A percentile compares a stretch with the other conserved stretches of the same genome.
These are phyloP conservation scores for Archips crataeganus DNA, from an alignment of 2,888 invertebrate genomes.

Conservation along the genomic window DNA sequence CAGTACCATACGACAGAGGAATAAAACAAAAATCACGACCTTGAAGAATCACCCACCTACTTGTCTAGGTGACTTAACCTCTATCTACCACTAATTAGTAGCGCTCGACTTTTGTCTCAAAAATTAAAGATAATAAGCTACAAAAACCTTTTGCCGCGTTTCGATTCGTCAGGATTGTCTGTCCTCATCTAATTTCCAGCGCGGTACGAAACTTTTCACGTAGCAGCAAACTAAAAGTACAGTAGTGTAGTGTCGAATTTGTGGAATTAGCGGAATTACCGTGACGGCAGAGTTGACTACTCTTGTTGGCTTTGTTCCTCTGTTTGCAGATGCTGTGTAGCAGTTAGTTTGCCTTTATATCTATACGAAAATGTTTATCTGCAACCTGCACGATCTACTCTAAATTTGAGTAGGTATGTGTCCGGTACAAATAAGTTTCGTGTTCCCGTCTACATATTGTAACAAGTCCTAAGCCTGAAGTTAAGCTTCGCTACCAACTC, in stretches of 20 bases:
- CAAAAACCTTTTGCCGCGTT: constrained; percentile 45
- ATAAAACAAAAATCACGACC: no score
- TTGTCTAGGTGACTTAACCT: no score
- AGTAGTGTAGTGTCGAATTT: constrained; percentile 41
- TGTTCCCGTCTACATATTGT: not conserved
- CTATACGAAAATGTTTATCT: constrained; percentile 34
- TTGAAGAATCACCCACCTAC: no score
- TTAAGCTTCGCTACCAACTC: constrained; percentile 3
- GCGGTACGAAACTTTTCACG: constrained; percentile 31
- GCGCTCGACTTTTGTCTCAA: constrained; percentile 11
- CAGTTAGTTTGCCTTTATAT: constrained; percentile 37
- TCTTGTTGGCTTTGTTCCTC: constrained; percentile 39
- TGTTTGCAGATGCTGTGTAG: constrained; percentile 40
- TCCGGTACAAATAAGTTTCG: not conserved
- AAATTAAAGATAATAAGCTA: constrained; percentile 55
- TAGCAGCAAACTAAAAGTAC: constrained; percentile 30
- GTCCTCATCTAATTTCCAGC: constrained; percentile 37
- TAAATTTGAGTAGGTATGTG: constrained; percentile 14
- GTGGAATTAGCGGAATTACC: constrained; percentile 38
- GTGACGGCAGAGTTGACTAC: constrained; percentile 37
- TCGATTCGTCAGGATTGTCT: constrained; percentile 34
- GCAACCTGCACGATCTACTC: constrained; percentile 31
- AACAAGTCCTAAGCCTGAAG: not conserved
- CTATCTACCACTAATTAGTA: no score
- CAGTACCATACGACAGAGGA: no score